Evolutionary conservation across 2,797 vertebrate species (phyloP), one percentile per base, ranked within the genome.

Genomic region (Danio aesculapii): DNA sequence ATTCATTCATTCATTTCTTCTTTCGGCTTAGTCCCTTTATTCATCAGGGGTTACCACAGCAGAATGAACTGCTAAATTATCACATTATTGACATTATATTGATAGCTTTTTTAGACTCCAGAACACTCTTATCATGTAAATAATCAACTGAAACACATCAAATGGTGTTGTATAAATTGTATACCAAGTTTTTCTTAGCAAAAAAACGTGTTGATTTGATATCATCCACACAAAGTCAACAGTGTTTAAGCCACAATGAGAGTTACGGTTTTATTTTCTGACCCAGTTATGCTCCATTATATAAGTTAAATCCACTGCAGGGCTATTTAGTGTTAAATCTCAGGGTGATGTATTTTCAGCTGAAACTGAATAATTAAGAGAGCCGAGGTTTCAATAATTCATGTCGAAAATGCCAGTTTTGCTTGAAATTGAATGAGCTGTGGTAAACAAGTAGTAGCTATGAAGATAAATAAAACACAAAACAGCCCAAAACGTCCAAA

Each of bases 301-400:
- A 57, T 57, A 46, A 47, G 13, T 30, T 21, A 41, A 41, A 70
- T 70, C 50, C n/a, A 59, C 71, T 64, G 64, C 64, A 62, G 72
- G 14, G 59, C 30, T 46, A 8, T 39, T 43, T 39, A 50, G 14
- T 49, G n/a, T 13, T 49, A 62, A 30, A 75, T 52, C 43, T 69
- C 46, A 39, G 52, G 39, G 8, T 59, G 39, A 53, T 55, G 11
- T 57, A 59, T 76, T 43, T 66, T 75, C 50, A 50, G 19, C 41
- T 8, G 14, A 44, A 67, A 72, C 63, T 72, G 39, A 80, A 79
- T 85, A 71, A 79, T 79, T 76, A 53, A 77, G n/a, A 70, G 47
- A 11, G 53, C 17, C 39, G 2, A 21, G 8, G 43, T 58, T 67
- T 83, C 49, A 79, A 76, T 82, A 80, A 77, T 81, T 83, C n/a